Conservation (phyloP, 2,888 invertebrate genomes). For the Ganaspis brasiliensis region DNA sequence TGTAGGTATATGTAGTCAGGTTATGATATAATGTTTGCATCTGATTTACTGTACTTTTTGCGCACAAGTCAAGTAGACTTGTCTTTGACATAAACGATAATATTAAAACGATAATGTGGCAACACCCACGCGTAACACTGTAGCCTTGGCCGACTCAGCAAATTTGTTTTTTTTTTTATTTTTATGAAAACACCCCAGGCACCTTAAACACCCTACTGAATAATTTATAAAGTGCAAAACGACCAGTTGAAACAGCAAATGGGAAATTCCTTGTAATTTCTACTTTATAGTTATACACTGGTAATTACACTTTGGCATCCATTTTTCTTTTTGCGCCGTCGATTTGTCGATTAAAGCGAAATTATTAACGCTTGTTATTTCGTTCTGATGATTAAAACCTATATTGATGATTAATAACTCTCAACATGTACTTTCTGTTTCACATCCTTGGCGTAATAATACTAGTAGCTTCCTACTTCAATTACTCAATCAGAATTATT, state of each 20-base stretch:
- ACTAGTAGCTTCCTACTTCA: neutral
- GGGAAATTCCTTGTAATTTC: slow-evolving; percentile 1
- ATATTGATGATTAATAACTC: neutral
- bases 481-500: neutral
- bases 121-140: slow-evolving; percentile 1
- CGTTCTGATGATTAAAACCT: neutral
- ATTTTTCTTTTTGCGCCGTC: neutral
- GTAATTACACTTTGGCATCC: neutral
- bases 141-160: slow-evolving; percentile 31
- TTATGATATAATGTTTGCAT: too few species aligned
- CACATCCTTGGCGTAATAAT: neutral
- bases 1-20: too few species aligned
- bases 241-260: neutral
- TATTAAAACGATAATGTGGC: neutral
- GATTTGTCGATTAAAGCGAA: neutral
- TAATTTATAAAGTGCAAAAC: slow-evolving; percentile 17
- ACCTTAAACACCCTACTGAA: neutral
- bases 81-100: slow-evolving; percentile 4
- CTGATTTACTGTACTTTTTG: neutral
- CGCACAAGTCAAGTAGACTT: neutral
- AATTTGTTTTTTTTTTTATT: neutral
- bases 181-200: slow-evolving; percentile 22
- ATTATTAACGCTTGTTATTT: neutral
- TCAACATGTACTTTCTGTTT: neutral
- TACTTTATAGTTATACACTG: neutral